Evolutionary conservation across 2,888 invertebrate species (phyloP).

Genomic region (Lepidocyrtoides sp.): DNA sequence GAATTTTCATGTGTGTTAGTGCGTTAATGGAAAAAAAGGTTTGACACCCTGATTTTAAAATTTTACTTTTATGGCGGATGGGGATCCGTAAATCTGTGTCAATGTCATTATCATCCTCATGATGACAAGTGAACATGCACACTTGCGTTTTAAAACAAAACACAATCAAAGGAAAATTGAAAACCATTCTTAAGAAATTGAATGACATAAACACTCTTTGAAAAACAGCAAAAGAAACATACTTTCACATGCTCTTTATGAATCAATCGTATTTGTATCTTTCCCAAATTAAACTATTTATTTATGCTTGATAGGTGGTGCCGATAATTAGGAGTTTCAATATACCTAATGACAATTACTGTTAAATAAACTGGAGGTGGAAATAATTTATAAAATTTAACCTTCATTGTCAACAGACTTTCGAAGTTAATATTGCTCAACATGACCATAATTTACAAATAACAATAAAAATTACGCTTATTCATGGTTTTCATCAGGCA

Average conservation of each 20-base stretch:
- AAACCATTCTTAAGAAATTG: neutral
- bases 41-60: neutral
- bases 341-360: slow-evolving; percentile 27
- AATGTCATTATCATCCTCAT: slow-evolving; percentile 10
- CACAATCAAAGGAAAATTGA: neutral
- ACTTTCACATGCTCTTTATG: too few relatives aligned
- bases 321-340: neutral
- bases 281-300: too few relatives aligned
- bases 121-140: slow-evolving; percentile 58
- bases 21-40: neutral
- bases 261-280: too few relatives aligned
- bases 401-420: slow-evolving; percentile 16
- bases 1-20: too few relatives aligned
- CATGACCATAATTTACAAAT: neutral
- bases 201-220: neutral
- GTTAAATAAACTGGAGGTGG: neutral
- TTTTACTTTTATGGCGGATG: neutral
- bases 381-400: slow-evolving; percentile 8
- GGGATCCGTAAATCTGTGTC: slow-evolving; percentile 20
- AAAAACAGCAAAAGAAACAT: too few relatives aligned
- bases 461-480: slow-evolving; percentile 32
- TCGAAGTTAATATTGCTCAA: neutral
- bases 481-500: slow-evolving; percentile 38
- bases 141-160: neutral
- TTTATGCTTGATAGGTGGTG: too few relatives aligned